Evolutionary conservation across 2,888 invertebrate genomes (phyloP).

Genomic region (Ormia ochracea): DNA sequence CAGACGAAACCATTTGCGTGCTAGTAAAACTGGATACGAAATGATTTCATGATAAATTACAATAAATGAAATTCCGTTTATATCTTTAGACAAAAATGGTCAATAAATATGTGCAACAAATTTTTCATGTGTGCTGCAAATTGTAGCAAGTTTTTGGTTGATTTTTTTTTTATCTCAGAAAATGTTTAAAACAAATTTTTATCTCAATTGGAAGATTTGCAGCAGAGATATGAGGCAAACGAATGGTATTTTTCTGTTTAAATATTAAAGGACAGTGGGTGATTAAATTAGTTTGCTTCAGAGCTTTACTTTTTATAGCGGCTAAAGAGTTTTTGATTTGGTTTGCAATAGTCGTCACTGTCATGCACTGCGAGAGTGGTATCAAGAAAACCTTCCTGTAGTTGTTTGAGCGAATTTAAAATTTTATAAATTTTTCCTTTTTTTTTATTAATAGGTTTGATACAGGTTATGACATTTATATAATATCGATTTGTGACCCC

Average conservation of each 20-base stretch:
- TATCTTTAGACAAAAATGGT: constrained; percentile 21
- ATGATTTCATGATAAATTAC: constrained; percentile 49
- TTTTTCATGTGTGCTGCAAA: constrained; percentile 31
- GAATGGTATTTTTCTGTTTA: constrained; percentile 12
- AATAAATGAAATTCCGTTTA: constrained; percentile 39
- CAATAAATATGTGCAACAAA: constrained; percentile 35
- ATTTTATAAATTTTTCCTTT: too few species aligned
- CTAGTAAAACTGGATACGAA: constrained; percentile 5
- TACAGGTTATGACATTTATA: too few species aligned
- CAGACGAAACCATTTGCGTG: neutral
- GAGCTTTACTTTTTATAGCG: neutral
- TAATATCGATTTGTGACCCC: too few species aligned
- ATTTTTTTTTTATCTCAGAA: constrained; percentile 25
- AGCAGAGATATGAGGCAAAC: neutral
- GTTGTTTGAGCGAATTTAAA: too few species aligned
- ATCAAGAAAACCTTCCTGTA: too few species aligned
- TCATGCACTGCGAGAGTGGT: neutral
- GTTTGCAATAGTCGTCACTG: neutral
- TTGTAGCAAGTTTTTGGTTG: constrained; percentile 26
- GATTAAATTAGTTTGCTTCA: neutral
- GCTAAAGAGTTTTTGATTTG: neutral
- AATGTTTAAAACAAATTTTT: constrained; percentile 43
- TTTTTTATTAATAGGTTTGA: too few species aligned
- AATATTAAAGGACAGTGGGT: constrained; percentile 28
- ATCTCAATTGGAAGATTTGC: constrained; percentile 48